Conservation (phyloP, 2,113 vertebrate genomes). For the Vulpes ferrilata region DNA sequence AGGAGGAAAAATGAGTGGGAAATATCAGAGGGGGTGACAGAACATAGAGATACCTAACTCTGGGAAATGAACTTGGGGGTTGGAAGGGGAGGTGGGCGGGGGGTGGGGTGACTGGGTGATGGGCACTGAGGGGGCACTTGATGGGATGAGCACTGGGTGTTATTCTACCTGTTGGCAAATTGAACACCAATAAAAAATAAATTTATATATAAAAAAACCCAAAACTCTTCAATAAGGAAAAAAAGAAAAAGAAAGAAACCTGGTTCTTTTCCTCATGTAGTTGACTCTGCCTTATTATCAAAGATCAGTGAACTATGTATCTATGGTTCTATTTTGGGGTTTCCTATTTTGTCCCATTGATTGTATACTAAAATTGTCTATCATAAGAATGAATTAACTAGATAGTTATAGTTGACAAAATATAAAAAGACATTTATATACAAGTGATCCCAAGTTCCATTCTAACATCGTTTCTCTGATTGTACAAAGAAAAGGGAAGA, state of each 20-base stretch:
- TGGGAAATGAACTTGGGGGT: no score
- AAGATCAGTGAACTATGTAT: background rate
- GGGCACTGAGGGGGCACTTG: no score
- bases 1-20: no score
- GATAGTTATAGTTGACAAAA: background rate
- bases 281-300: background rate
- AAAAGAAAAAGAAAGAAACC: background rate
- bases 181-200: no score
- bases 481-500: background rate
- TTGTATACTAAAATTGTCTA: background rate
- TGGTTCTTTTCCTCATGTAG: background rate
- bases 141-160: no score
- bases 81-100: no score
- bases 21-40: no score
- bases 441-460: background rate
- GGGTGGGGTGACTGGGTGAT: no score
- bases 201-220: no score
- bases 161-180: no score
- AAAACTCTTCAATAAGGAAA: no score
- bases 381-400: background rate
- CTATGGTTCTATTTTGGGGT: background rate
- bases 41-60: no score
- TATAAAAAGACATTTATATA: background rate
- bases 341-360: background rate
- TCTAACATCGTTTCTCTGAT: background rate